Evolutionary conservation across 2,797 vertebrate genomes (phyloP).

Genomic region (Naso thynnoides): DNA sequence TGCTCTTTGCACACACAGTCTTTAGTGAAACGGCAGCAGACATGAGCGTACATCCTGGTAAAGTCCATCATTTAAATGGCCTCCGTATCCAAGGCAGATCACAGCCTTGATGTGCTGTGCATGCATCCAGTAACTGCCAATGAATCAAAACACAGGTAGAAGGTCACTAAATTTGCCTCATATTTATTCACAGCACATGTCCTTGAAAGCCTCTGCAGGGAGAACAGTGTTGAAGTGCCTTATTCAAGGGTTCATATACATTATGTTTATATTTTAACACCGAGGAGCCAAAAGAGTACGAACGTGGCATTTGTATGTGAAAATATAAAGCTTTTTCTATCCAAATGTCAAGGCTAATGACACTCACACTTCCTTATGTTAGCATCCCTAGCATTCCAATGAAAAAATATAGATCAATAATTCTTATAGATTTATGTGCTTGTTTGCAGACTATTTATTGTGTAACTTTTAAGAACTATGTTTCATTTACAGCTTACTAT

Average conservation of each 20-base stretch:
- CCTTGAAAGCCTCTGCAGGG: conserved; percentile 77
- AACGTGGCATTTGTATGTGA: conserved; percentile 57
- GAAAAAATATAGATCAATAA: conserved; percentile 12
- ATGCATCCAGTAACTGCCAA: conserved; percentile 78
- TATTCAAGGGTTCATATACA: conserved; percentile 50
- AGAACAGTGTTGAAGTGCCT: conserved; percentile 59
- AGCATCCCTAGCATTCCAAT: conserved; percentile 14
- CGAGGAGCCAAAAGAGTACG: conserved; percentile 55
- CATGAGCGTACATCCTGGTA: conserved; percentile 65
- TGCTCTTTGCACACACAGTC: conserved; percentile 53
- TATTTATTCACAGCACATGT: conserved; percentile 81
- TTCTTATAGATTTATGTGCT: not conserved
- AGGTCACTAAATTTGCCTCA: conserved; percentile 81
- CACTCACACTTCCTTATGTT: conserved; percentile 54
- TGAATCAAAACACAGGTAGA: conserved; percentile 84
- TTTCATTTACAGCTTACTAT: no score
- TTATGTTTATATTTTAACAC: conserved; percentile 55
- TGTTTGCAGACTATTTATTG: not conserved
- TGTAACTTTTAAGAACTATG: not conserved
- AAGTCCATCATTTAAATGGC: conserved; percentile 79
- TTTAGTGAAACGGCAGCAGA: conserved; percentile 64
- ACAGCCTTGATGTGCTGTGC: conserved; percentile 79
- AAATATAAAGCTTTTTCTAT: conserved; percentile 51
- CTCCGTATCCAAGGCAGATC: conserved; percentile 71
- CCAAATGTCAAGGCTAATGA: conserved; percentile 38